Percentiles rank a stretch among this genome's conserved stretches.
phyloP scores from a whole-genome alignment of 2,888 invertebrate genomes.

The Tryphoninae sp. region DNA sequence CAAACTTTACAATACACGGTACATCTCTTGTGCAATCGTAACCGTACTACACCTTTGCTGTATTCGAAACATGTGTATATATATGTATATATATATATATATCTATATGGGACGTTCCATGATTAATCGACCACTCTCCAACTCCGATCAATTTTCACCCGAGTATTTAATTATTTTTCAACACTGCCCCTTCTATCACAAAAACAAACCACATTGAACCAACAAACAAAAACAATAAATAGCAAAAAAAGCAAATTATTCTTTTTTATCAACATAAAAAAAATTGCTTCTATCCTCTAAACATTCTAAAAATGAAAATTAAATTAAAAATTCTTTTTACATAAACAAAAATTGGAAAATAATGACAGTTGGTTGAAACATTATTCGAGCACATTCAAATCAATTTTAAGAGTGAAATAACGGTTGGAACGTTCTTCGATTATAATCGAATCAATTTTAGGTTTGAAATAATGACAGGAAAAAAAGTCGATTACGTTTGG shows the following conservation, averaged over 20 bases:
- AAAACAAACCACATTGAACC: too few relatives aligned
- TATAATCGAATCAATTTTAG: too few relatives aligned
- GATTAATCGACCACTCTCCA: background rate
- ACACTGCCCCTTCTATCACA: background rate
- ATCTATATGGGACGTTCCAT: slow-evolving; percentile 23
- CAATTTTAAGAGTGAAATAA: too few relatives aligned
- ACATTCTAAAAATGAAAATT: background rate
- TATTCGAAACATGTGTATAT: slow-evolving; percentile 6
- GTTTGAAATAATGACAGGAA: too few relatives aligned
- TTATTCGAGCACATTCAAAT: too few relatives aligned
- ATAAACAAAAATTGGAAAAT: too few relatives aligned
- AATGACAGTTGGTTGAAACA: too few relatives aligned
- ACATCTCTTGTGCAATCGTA: slow-evolving; percentile 55
- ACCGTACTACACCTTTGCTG: slow-evolving; percentile 13
- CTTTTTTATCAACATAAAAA: background rate
- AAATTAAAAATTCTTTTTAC: too few relatives aligned
- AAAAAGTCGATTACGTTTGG: too few relatives aligned
- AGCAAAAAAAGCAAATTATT: too few relatives aligned
- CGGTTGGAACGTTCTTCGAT: too few relatives aligned
- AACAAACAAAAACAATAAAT: too few relatives aligned
- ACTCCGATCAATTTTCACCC: background rate
- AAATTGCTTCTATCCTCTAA: background rate
- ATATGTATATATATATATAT: slow-evolving; percentile 8
- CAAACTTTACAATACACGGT: slow-evolving; percentile 71
- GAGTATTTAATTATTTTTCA: background rate